Conservation (phyloP, 2,888 invertebrate genomes). For the Calameuta filiformis region DNA sequence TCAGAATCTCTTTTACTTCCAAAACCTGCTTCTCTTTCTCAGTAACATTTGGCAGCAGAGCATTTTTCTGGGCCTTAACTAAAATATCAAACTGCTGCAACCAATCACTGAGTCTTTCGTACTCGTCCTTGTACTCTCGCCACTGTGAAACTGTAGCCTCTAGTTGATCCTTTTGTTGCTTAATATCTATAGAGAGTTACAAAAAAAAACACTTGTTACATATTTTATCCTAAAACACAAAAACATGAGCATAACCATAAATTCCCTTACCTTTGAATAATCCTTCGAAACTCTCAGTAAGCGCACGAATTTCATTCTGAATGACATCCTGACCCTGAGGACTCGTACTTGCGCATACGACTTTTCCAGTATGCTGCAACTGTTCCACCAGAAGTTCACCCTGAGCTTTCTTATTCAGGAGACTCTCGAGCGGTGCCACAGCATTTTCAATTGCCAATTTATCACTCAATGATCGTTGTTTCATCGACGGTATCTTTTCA, state of each 20-base stretch:
- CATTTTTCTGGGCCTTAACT: slow-evolving; percentile 89
- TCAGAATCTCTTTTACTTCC: slow-evolving; percentile 82
- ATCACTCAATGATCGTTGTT: slow-evolving; percentile 85
- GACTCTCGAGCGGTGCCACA: slow-evolving; percentile 85
- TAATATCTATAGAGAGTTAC: slow-evolving; percentile 72
- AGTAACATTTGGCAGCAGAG: slow-evolving; percentile 79
- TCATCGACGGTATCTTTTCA: slow-evolving; percentile 89
- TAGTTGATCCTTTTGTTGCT: slow-evolving; percentile 84
- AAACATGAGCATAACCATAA: neutral
- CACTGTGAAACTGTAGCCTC: slow-evolving; percentile 85
- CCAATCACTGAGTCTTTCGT: slow-evolving; percentile 92
- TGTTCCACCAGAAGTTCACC: slow-evolving; percentile 89
- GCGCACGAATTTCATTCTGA: slow-evolving; percentile 85
- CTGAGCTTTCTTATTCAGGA: slow-evolving; percentile 90
- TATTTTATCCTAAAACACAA: neutral
- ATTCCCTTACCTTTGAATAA: slow-evolving; percentile 74
- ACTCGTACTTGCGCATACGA: slow-evolving; percentile 86
- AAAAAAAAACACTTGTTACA: slow-evolving; percentile 18
- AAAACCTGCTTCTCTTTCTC: slow-evolving; percentile 89
- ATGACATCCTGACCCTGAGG: slow-evolving; percentile 82
- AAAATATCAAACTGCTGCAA: slow-evolving; percentile 91
- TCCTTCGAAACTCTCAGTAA: slow-evolving; percentile 85
- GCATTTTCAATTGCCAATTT: slow-evolving; percentile 90
- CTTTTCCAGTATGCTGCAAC: slow-evolving; percentile 87
- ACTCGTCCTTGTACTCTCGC: slow-evolving; percentile 93